Evolutionary conservation across 2,113 vertebrate genomes (phyloP).

Genomic region (Suncus etruscus): DNA sequence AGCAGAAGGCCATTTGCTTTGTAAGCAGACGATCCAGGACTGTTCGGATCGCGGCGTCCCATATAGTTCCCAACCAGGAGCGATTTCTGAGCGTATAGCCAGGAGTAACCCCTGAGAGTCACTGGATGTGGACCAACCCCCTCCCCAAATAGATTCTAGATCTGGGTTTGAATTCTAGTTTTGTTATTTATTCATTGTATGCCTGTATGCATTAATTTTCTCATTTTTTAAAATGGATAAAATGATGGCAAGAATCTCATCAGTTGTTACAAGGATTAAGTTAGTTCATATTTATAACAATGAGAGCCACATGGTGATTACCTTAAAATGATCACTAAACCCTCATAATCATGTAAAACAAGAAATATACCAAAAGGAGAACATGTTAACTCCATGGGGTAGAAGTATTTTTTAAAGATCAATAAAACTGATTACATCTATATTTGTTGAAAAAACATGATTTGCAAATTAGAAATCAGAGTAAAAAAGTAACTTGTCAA

Average conservation of each 20-base stretch:
- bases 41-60: no score
- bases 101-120: no score
- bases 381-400: background rate
- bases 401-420: constrained; percentile 50
- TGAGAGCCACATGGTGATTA: constrained; percentile 22
- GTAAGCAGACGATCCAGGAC: no score
- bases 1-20: no score
- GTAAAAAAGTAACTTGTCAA: constrained; percentile 21
- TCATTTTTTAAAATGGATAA: constrained; percentile 51
- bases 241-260: background rate
- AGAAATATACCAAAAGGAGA: constrained; percentile 26
- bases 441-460: constrained; percentile 24
- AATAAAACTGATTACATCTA: background rate
- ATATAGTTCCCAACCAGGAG: no score
- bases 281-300: constrained; percentile 36
- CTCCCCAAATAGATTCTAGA: background rate
- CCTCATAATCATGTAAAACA: background rate
- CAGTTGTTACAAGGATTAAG: background rate
- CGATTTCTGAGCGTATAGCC: no score
- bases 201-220: background rate
- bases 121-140: no score
- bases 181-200: background rate
- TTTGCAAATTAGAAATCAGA: constrained; percentile 11
- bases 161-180: constrained; percentile 18
- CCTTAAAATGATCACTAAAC: constrained; percentile 14